Conservation (phyloP, 1,140 invertebrate genomes). For the Apis dorsata region DNA sequence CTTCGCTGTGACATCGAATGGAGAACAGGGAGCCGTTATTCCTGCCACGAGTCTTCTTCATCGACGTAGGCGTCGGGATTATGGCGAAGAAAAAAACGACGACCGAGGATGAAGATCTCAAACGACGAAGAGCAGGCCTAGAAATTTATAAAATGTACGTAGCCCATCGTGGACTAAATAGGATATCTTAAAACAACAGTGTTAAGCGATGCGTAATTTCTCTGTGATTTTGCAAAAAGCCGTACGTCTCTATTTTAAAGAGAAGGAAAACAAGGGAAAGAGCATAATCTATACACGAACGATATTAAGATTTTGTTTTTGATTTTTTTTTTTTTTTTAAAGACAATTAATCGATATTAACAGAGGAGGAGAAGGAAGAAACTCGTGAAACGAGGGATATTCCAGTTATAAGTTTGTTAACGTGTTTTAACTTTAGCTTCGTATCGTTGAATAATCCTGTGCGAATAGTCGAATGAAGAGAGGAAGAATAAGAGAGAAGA, state of each 20-base stretch:
- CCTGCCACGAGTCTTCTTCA: conserved; percentile 57
- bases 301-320: conserved; percentile 47
- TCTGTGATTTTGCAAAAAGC: conserved; percentile 66
- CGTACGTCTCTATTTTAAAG: conserved; percentile 53
- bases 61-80: conserved; percentile 34
- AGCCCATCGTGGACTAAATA: conserved; percentile 56
- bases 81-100: conserved; percentile 25
- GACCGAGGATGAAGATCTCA: conserved; percentile 58
- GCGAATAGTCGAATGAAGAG: not conserved
- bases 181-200: conserved; percentile 55
- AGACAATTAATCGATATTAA: conserved; percentile 39
- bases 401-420: conserved; percentile 49
- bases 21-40: conserved; percentile 57
- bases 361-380: not conserved
- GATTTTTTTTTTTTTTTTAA: conserved; percentile 38
- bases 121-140: conserved; percentile 68
- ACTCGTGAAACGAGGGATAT: conserved; percentile 52
- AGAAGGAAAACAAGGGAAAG: not conserved
- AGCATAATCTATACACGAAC: conserved; percentile 31
- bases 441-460: conserved; percentile 42
- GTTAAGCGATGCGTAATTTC: conserved; percentile 61
- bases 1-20: conserved; percentile 22
- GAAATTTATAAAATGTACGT: conserved; percentile 64
- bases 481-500: not conserved
- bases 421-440: conserved; percentile 58